Evolutionary conservation across 2,797 vertebrate genomes (phyloP).

Genomic region (Ceyx erithaca): DNA sequence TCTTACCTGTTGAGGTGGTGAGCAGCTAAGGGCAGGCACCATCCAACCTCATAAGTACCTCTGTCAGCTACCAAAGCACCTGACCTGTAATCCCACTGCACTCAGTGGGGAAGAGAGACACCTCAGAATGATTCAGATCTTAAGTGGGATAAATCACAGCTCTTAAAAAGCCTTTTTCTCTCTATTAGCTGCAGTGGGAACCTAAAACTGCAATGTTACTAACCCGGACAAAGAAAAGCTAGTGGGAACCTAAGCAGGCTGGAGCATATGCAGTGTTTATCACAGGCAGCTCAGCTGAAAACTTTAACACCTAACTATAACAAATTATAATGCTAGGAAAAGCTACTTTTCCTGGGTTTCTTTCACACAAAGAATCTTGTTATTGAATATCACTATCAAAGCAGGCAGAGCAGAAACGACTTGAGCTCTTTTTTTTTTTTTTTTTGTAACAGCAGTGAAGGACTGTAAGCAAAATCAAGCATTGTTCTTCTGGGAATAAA

Average conservation of each 20-base stretch:
- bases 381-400: slow-evolving; percentile 52
- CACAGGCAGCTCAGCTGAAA: slow-evolving; percentile 49
- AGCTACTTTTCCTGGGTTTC: slow-evolving; percentile 41
- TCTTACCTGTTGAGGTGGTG: background rate
- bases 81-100: background rate
- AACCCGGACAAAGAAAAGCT: slow-evolving; percentile 33
- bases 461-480: slow-evolving; percentile 25
- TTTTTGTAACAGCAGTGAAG: background rate
- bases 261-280: slow-evolving; percentile 43
- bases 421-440: slow-evolving; percentile 11
- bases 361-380: slow-evolving; percentile 27
- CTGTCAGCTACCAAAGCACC: background rate
- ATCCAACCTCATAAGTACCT: background rate
- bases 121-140: background rate
- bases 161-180: background rate
- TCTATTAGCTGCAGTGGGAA: background rate
- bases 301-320: slow-evolving; percentile 33
- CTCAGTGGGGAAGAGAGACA: background rate
- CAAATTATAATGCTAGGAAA: slow-evolving; percentile 47
- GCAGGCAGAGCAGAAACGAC: slow-evolving; percentile 25
- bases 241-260: background rate
- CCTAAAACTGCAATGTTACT: background rate
- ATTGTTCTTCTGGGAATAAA: slow-evolving; percentile 6
- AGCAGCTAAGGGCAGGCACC: background rate
- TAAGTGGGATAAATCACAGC: slow-evolving; percentile 20